Conservation (phyloP, 2,797 vertebrate species). For the Paratrypauchen microcephalus region DNA sequence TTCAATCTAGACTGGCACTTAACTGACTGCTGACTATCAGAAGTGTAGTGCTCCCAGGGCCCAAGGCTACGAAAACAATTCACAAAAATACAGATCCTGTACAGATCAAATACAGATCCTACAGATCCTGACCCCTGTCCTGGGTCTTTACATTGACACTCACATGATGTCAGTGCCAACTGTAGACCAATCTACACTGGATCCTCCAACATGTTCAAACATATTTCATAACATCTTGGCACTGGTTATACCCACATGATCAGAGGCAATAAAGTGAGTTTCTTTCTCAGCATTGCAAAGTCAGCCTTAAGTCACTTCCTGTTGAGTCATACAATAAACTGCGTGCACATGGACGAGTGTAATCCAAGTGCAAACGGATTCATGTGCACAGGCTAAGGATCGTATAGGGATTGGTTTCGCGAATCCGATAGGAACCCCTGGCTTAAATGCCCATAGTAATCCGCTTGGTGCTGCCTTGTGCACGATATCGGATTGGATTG, state of each 20-base stretch:
- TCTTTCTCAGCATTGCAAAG: conserved; percentile 3
- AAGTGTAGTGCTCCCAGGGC: conserved; percentile 20
- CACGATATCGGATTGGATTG: no score
- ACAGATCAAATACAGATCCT: no score
- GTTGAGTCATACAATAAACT: conserved; percentile 12
- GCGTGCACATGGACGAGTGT: no score
- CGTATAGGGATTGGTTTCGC: no score
- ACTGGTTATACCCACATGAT: conserved; percentile 5
- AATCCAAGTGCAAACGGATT: no score
- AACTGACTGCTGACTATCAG: conserved; percentile 46
- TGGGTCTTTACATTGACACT: background rate
- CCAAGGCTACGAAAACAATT: conserved; percentile 32
- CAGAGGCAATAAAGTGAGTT: conserved; percentile 14
- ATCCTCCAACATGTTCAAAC: background rate
- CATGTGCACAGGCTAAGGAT: no score
- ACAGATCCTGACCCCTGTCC: no score
- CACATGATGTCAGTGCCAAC: background rate
- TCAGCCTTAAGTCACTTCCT: conserved; percentile 21
- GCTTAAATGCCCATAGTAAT: no score
- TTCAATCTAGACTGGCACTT: conserved; percentile 32
- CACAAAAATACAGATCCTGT: background rate
- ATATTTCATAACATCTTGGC: background rate
- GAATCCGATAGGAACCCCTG: no score
- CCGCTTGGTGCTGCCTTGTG: no score
- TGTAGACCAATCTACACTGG: background rate